Evolutionary conservation across 2,888 invertebrate species (phyloP), one percentile per base, ranked within the genome.

Genomic region (Polyommatus iphigenia): DNA sequence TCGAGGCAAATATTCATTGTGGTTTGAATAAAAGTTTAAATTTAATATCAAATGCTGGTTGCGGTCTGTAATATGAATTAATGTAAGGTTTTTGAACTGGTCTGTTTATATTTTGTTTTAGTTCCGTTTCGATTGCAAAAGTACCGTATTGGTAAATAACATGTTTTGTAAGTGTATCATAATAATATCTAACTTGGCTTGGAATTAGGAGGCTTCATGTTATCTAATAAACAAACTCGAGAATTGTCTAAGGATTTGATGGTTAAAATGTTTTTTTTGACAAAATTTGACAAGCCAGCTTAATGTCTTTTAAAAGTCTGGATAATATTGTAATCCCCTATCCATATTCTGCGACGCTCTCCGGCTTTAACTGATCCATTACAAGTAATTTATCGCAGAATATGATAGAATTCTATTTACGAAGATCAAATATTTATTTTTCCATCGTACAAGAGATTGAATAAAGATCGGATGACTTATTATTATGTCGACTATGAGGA

Each of bases 351-450:
- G 15, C 29, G 29, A 1, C 67, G 67, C 67, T 67, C 67, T 15
- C 67, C 29, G 32, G 67, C 18, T 18, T 67, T 67, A 13, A 13
- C 67, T 67, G 67, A 67, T 67, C 67, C 29, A 67, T 32, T 67
- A 15, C 1, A 15, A 5, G 29, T 67, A 67, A 67, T 67, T 67
- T 67, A 67, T 67, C 67, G 67, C 67, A 15, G 67, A 32, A 67
- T 32, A 67, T 67, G 29, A 67, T 18, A 29, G 29, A 32, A 32
- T 67, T 67, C 67, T 67, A 67, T 67, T 67, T 67, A 67, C 67
- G 67, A 29, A 3, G 67, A 67, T 67, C 67, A 32, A 67, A 67
- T 67, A 67, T 67, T 67, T 67, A 67, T 67, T 67, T 62, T 62
- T 62, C 62, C 29, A 29, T 67, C 24, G 20, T 13, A 67, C 29